Evolutionary conservation across 1,140 invertebrate genomes (phyloP), one percentile per base, ranked within the genome.

Genomic region (Zophobas morio): DNA sequence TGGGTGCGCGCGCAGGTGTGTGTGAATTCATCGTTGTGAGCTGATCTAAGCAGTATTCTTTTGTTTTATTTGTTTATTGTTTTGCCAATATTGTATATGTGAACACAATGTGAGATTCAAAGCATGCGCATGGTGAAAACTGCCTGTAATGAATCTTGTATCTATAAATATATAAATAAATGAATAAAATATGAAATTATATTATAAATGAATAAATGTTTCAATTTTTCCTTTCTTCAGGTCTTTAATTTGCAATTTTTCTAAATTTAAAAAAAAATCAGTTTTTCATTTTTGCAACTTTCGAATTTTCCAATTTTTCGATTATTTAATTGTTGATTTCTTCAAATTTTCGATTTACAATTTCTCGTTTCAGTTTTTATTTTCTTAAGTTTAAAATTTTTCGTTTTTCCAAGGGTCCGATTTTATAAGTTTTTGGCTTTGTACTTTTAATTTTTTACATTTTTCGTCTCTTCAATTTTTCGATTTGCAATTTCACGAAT

Each of bases 71-170:
- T 84, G 77, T 78, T 76, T 74, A 78, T 79, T 82, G 73, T 81
- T 80, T 82, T 80, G 82, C 82, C 82, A 84, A 84, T 81, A 81
- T 80, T 82, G 80, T 84, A 82, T 79, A 82, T 82, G 80, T 83
- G 80, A 82, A 81, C 77, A 82, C 75, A 80, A 80, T 80, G 73
- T 76, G 80, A 63, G 82, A 76, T 81, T 83, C 78, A 82, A 79
- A 36, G 76, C 78, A 80, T 79, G 79, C 72, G 77, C 74, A 75
- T 80, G 42, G 66, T 75, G 42, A 80, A 78, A 79, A 81, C 82
- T 81, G 80, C 79, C 80, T 83, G 81, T 76, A 81, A 80, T 82
- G 82, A 82, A 82, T 82, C 82, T 78, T 75, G 71, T 80, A 81
- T 83, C 79, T 84, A 82, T 81, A 81, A 79, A 81, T 81, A 83